Percentiles rank a stretch among this genome's conserved stretches.
These are phyloP conservation scores for Uloborus plumipes DNA, from an alignment of 2,888 invertebrate species.

Conservation along the genomic window DNA sequence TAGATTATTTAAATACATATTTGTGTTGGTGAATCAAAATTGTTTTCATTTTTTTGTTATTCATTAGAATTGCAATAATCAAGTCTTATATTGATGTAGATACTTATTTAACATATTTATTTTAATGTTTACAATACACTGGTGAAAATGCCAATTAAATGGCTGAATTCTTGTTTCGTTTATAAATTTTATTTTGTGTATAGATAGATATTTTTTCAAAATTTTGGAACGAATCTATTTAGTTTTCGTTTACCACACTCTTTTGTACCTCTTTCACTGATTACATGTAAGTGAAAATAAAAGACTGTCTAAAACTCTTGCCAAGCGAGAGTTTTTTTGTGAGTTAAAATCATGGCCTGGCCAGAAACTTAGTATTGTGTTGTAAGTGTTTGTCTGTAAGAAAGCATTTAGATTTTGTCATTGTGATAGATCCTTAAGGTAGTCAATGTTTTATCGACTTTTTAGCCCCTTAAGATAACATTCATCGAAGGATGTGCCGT, in stretches of 20 bases:
- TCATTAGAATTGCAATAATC: too few species aligned
- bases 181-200: conserved; percentile 20
- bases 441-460: conserved; percentile 57
- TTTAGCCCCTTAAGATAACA: conserved; percentile 56
- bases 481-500: conserved; percentile 38
- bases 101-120: too few species aligned
- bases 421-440: conserved; percentile 64
- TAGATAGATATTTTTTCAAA: background rate
- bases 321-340: conserved; percentile 62
- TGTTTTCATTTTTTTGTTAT: too few species aligned
- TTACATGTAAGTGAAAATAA: background rate
- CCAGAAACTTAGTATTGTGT: conserved; percentile 65
- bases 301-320: conserved; percentile 52
- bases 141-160: too few species aligned
- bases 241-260: conserved; percentile 56
- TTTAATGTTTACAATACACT: too few species aligned
- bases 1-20: too few species aligned
- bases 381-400: conserved; percentile 55
- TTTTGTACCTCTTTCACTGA: conserved; percentile 16
- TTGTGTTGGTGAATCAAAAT: too few species aligned
- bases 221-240: background rate
- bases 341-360: conserved; percentile 59
- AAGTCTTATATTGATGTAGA: too few species aligned
- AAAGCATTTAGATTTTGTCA: conserved; percentile 64
- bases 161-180: conserved; percentile 4